These are phyloP conservation scores for Neelides sp. DNA, from an alignment of 1,140 invertebrate genomes.

Conservation along the genomic window DNA sequence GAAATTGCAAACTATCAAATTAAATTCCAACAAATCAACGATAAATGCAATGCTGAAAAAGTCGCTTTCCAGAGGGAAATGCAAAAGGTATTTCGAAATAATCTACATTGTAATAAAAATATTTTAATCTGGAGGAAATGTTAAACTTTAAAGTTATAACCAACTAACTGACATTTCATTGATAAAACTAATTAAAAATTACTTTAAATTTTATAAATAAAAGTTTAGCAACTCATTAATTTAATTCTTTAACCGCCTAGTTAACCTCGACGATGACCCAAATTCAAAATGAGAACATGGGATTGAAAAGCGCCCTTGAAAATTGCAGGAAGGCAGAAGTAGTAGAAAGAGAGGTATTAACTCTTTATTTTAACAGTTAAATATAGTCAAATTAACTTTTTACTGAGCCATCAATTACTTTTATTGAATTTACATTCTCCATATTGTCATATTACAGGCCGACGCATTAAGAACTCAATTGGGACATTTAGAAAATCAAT, in stretches of 20 bases:
- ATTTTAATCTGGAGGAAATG: no score
- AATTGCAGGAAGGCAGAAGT: constrained; percentile 21
- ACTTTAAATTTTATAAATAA: constrained; percentile 10
- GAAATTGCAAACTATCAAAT: no score
- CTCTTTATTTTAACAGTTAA: background rate
- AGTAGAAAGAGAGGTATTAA: constrained; percentile 19
- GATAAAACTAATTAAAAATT: constrained; percentile 11
- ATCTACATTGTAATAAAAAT: no score
- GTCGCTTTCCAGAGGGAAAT: no score
- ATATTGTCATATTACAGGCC: background rate
- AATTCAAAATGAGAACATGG: constrained; percentile 12
- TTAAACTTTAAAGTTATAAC: no score
- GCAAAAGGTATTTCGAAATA: no score
- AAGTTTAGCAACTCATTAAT: constrained; percentile 4
- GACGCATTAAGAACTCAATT: constrained; percentile 22
- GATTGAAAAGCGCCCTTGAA: constrained; percentile 13
- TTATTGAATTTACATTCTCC: background rate
- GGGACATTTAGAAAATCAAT: constrained; percentile 24
- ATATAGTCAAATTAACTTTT: background rate
- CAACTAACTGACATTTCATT: no score
- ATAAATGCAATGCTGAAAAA: no score
- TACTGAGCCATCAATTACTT: no score
- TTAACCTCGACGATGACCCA: no score
- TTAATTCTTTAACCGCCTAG: no score
- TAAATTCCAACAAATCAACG: no score